Evolutionary conservation across 2,888 invertebrate genomes (phyloP), one percentile per base, ranked within the genome.

Genomic region (Trachelus iudaicus): DNA sequence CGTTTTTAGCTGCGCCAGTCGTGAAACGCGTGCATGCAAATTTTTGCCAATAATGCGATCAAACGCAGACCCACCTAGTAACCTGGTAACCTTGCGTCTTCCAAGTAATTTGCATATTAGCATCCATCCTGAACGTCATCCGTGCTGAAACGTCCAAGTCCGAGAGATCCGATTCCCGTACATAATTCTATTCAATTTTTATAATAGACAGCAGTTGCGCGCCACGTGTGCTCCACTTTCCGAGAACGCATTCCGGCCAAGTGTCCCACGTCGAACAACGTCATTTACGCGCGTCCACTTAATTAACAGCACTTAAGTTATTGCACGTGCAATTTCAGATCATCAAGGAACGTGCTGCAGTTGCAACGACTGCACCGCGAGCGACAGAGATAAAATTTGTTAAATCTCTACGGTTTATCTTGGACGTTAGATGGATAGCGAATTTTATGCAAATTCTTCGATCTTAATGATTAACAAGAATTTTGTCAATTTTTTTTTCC

Each of bases 181-280:
- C 0, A 23, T 23, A 56, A 23, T 56, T 56, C 56, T 15, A 23
- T 56, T 23, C 56, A 0, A 56, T 9, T 9, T 23, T 23, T 56
- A 23, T 1, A 23, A 56, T 56, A 1, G 56, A 23, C 15, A 15
- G 33, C 31, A 71, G 33, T 31, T 12, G 71, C 31, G 71, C 71
- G 71, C 71, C 71, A 71, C 34, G 23, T 71, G 71, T n/a, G 71
- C 23, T 71, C 71, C 71, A 71, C 71, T 71, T 71, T 71, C 71
- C 31, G 12, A 1, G 31, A 34, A 34, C 9, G 34, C 1, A 34
- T 9, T 34, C 34, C 34, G 34, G 34, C 34, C 11, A 11, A 11
- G 34, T 34, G 34, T 34, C 11, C 1, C 34, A 23, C 56, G 23
- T 2, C 9, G 31, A 23, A 33, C 33, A 71, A 71, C 31, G 31